A percentile compares a stretch with the other conserved stretches of the same genome.
phyloP scores from a whole-genome alignment of 53 echinoderm and acorn worm genomes.

The Echinarachnius parma region DNA sequence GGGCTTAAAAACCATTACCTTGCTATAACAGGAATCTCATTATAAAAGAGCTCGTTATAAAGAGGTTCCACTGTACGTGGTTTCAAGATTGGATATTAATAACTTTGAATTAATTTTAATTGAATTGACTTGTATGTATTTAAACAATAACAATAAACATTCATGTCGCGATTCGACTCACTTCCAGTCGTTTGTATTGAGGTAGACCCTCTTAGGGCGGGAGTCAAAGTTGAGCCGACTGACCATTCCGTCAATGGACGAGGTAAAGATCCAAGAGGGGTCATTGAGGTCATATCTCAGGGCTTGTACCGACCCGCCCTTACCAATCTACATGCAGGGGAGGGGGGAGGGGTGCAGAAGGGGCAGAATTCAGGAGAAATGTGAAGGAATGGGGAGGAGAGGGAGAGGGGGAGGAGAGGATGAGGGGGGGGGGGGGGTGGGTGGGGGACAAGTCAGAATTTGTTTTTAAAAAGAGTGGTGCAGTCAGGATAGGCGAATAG shows the following conservation, averaged over 20 bases:
- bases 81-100: neutral
- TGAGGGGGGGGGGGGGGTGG: neutral
- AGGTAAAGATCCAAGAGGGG: constrained; percentile 60
- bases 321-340: constrained; percentile 55
- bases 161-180: constrained; percentile 37
- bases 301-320: constrained; percentile 66
- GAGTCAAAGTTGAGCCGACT: constrained; percentile 52
- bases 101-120: too few species aligned
- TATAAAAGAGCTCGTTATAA: too few species aligned
- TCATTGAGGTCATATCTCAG: constrained; percentile 67
- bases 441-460: neutral
- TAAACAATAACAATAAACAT: too few species aligned
- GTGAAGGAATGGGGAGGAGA: neutral
- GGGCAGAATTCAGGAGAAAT: neutral
- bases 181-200: constrained; percentile 61
- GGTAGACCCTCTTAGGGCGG: constrained; percentile 30
- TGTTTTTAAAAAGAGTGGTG: too few species aligned
- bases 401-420: neutral
- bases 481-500: too few species aligned
- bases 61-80: too few species aligned
- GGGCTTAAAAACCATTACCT: too few species aligned
- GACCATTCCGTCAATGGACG: constrained; percentile 72
- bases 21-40: too few species aligned
- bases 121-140: too few species aligned
- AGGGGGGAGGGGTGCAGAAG: neutral